Base-by-base conservation (phyloP, 1,140 invertebrate genomes). In the Caenorhabditis latens region DNA sequence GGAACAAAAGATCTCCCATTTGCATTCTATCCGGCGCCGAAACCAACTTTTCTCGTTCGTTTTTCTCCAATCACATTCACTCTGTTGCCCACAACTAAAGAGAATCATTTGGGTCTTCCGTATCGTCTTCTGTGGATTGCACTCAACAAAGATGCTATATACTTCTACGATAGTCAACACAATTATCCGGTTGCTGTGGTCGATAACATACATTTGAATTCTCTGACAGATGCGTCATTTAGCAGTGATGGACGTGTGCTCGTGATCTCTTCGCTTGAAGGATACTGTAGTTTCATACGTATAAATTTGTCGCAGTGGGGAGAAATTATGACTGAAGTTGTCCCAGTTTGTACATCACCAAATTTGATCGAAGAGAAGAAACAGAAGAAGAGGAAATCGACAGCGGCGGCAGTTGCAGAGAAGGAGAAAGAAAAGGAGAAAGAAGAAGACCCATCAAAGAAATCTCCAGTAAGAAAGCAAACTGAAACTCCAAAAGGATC, bases 131-230 rank as follows among this genome's bases (percentile, higher is more conserved):
- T 89, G 14, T 89, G 84, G 83, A 65, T 87, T 6, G 63, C 88
- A 9, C 43, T 88, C 4, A 89, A 89, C 46, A 84, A 86, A 21
- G 84, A 88, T 40, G 48, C 63, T 16, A 43, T 89, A 3, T 63
- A 85, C 24, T 79, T 89, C 84, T 88, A 88, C 48, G 88, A 89
- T 53, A 85, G 83, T 43, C 88, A 89, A 50, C 88, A 89, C 65
- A 32, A n/a, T 21, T 57, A 63, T 21, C 88, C 88, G 8, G 55
- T 89, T 11, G 88, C 86, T 19, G 50, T 63, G 6, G 86, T 88
- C 4, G 86, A 89, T 21, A 88, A 88, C 43, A 87, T 89, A 5
- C 88, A 84, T 42, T 84, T 90, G 50, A 85, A 85, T 71, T 48
- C 84, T 48, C 55, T 89, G 57, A 89, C 79, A 11, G 88, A 89